phyloP scores from a whole-genome alignment of 1,140 invertebrate genomes.

The Drosophila bifasciata region DNA sequence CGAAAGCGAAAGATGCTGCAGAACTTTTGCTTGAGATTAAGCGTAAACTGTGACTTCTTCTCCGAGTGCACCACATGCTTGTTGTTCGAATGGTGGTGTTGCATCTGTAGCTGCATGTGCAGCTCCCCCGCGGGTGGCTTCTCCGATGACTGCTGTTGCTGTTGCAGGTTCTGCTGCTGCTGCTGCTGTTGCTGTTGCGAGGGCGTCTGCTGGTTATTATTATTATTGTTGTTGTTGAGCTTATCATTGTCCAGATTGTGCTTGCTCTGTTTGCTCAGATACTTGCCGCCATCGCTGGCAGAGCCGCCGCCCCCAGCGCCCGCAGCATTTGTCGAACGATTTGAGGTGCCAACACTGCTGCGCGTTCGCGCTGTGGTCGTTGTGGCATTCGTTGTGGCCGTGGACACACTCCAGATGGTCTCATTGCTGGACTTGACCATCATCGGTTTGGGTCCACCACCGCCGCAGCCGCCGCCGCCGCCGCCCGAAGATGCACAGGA shows the following conservation, averaged over 20 bases:
- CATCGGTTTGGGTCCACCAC: slow-evolving; percentile 32
- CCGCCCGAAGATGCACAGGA: slow-evolving; percentile 14
- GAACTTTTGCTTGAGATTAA: slow-evolving; percentile 93
- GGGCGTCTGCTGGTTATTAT: slow-evolving; percentile 43
- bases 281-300: slow-evolving; percentile 72
- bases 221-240: slow-evolving; percentile 79
- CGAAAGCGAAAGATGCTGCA: slow-evolving; percentile 92
- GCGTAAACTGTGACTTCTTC: slow-evolving; percentile 83
- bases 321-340: slow-evolving; percentile 64
- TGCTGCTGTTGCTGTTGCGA: slow-evolving; percentile 35
- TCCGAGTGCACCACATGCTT: slow-evolving; percentile 83
- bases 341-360: slow-evolving; percentile 56
- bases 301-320: slow-evolving; percentile 67
- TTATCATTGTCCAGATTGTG: slow-evolving; percentile 83
- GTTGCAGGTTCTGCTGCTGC: slow-evolving; percentile 31
- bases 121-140: slow-evolving; percentile 5
- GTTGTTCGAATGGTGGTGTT: slow-evolving; percentile 53
- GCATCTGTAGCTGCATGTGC: slow-evolving; percentile 16
- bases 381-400: slow-evolving; percentile 39
- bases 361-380: slow-evolving; percentile 66
- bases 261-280: slow-evolving; percentile 71
- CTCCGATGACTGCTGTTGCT: slow-evolving; percentile 16
- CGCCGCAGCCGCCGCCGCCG: slow-evolving; percentile 8
- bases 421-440: slow-evolving; percentile 75
- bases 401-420: slow-evolving; percentile 73